Conservation (phyloP, 1,140 invertebrate genomes). For the Leucophenga varia region DNA sequence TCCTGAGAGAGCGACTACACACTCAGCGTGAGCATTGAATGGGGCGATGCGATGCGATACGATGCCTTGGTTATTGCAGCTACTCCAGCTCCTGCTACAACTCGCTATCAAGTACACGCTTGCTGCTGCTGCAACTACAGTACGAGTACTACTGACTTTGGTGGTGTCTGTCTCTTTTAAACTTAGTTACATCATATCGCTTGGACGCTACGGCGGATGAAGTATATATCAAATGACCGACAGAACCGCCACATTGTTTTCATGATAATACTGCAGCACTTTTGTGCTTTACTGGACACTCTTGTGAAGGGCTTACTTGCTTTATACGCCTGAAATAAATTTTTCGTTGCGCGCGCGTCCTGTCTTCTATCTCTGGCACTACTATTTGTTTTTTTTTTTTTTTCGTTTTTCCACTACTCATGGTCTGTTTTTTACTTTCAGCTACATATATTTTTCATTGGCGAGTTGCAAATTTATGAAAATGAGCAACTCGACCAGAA, state of each 20-base stretch:
- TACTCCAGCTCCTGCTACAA: slow-evolving; percentile 2
- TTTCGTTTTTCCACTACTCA: too few species aligned
- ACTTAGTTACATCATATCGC: too few species aligned
- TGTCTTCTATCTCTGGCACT: too few species aligned
- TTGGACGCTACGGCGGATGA: too few species aligned
- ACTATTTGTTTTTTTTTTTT: too few species aligned
- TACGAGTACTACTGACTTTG: slow-evolving; percentile 31
- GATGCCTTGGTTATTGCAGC: slow-evolving; percentile 2
- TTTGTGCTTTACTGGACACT: slow-evolving; percentile 12
- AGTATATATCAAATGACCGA: too few species aligned
- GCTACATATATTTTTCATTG: background rate
- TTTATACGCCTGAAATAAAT: background rate
- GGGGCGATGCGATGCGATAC: slow-evolving; percentile 11
- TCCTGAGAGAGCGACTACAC: slow-evolving; percentile 7
- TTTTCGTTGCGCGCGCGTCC: too few species aligned
- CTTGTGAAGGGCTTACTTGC: too few species aligned
- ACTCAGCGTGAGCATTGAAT: slow-evolving; percentile 6
- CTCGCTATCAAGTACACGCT: slow-evolving; percentile 13
- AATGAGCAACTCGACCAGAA: background rate
- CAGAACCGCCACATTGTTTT: too few species aligned
- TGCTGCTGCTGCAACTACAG: slow-evolving; percentile 12
- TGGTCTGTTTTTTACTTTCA: background rate
- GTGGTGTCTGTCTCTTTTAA: too few species aligned
- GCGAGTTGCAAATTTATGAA: background rate
- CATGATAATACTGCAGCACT: background rate